phyloP scores from a whole-genome alignment of 2,113 vertebrate species.

The Paradisaea rubra region DNA sequence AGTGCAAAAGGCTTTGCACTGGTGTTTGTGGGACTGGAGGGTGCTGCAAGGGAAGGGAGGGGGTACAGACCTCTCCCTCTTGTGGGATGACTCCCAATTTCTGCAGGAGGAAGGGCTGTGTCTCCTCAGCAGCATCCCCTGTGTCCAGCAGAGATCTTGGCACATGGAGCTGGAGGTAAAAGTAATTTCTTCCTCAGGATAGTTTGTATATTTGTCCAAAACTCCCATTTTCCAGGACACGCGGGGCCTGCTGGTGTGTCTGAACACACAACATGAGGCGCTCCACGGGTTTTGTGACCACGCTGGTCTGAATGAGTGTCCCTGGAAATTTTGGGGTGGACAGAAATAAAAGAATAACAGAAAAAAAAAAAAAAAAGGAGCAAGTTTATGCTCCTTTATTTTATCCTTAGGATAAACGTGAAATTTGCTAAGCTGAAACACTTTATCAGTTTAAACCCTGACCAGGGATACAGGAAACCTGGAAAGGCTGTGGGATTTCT shows the following conservation, averaged over 20 bases:
- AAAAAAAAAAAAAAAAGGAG: too few species aligned
- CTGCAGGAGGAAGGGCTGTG: neutral
- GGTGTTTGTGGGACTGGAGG: neutral
- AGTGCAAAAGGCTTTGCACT: neutral
- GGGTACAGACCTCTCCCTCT: neutral
- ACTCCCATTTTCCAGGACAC: neutral
- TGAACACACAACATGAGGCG: rapidly evolving
- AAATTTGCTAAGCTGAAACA: neutral
- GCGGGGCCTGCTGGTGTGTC: rapidly evolving
- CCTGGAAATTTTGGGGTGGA: neutral
- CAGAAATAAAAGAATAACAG: neutral
- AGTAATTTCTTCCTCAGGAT: neutral
- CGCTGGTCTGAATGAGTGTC: neutral
- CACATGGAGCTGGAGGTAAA: neutral
- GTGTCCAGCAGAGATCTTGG: neutral
- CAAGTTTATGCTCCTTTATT: neutral
- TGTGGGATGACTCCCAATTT: neutral
- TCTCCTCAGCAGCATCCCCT: neutral
- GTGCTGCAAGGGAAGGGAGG: neutral
- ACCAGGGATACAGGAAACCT: neutral
- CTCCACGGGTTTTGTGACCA: neutral
- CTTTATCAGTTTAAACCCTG: neutral
- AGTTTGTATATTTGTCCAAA: neutral
- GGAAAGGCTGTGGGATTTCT: neutral
- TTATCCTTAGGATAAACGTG: neutral